A percentile compares a stretch with the other conserved stretches of the same genome.
Evolutionary conservation across 2,888 invertebrate species (phyloP).

Genomic region (Campaea margaritaria): DNA sequence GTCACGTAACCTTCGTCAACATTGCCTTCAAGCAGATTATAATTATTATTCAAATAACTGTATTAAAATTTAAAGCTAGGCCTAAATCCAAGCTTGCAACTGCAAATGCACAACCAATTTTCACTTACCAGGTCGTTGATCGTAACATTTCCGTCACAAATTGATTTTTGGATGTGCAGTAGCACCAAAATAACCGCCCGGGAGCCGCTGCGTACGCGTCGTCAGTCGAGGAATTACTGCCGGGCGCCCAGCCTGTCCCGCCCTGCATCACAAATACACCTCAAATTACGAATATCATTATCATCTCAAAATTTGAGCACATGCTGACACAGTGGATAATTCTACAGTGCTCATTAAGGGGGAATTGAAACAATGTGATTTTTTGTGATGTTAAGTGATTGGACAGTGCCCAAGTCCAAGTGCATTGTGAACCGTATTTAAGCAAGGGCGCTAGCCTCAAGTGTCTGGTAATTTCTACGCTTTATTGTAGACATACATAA

Average conservation of each 20-base stretch:
- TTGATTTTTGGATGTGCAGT: constrained; percentile 79
- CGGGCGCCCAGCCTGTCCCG: constrained; percentile 64
- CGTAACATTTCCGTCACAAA: constrained; percentile 83
- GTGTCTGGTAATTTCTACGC: constrained; percentile 57
- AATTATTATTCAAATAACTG: too few relatives aligned
- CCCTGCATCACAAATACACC: constrained; percentile 56
- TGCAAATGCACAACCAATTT: constrained; percentile 50
- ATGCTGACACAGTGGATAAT: constrained; percentile 40
- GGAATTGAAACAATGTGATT: constrained; percentile 54
- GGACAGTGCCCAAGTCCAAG: constrained; percentile 69
- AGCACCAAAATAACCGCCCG: constrained; percentile 83
- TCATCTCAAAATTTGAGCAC: constrained; percentile 39
- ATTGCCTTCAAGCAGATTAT: too few relatives aligned
- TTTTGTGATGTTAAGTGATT: constrained; percentile 59
- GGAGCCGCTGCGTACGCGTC: constrained; percentile 72
- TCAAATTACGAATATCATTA: constrained; percentile 49
- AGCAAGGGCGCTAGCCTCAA: constrained; percentile 59
- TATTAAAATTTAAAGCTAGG: neutral
- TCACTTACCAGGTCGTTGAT: constrained; percentile 80
- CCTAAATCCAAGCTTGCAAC: constrained; percentile 11
- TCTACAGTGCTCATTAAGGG: constrained; percentile 43
- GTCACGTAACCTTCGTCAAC: too few relatives aligned
- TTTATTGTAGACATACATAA: neutral
- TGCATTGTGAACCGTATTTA: constrained; percentile 63
- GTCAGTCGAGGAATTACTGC: constrained; percentile 61